These are phyloP conservation scores for Clunio marinus DNA, from an alignment of 2,888 invertebrate species.

Conservation along the genomic window DNA sequence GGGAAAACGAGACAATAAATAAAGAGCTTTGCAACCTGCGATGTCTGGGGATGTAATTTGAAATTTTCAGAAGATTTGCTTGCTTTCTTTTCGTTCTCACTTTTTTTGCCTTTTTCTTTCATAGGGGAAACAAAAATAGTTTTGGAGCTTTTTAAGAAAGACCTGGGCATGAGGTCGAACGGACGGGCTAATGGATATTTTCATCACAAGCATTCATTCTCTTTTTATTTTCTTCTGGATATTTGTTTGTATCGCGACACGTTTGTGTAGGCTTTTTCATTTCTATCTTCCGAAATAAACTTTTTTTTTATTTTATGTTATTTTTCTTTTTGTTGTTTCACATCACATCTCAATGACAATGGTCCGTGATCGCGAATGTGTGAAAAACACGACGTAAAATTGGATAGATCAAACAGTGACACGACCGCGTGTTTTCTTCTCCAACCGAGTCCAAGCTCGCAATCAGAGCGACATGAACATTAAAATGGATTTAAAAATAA, in stretches of 20 bases:
- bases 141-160: conserved; percentile 28
- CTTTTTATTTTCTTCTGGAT: conserved; percentile 5
- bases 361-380: conserved; percentile 11
- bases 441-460: conserved; percentile 31
- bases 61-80: not conserved
- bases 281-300: conserved; percentile 1
- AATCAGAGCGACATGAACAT: conserved; percentile 12
- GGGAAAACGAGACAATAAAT: conserved; percentile 24
- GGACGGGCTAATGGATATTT: conserved; percentile 36
- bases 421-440: conserved; percentile 19
- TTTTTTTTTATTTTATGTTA: not conserved
- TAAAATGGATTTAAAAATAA: conserved; percentile 39
- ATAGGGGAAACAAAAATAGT: conserved; percentile 27
- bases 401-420: conserved; percentile 23
- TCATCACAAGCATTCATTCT: conserved; percentile 30
- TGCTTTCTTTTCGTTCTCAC: not conserved
- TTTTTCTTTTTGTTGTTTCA: not conserved
- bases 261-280: conserved; percentile 12
- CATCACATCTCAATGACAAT: conserved; percentile 36
- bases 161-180: too few species aligned
- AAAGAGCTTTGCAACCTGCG: conserved; percentile 22
- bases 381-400: conserved; percentile 13
- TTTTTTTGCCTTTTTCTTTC: not conserved
- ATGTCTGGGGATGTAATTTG: conserved; percentile 4
- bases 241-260: conserved; percentile 29